These are phyloP conservation scores for Phengaris arion DNA, from an alignment of 2,888 invertebrate species.

Conservation along the genomic window DNA sequence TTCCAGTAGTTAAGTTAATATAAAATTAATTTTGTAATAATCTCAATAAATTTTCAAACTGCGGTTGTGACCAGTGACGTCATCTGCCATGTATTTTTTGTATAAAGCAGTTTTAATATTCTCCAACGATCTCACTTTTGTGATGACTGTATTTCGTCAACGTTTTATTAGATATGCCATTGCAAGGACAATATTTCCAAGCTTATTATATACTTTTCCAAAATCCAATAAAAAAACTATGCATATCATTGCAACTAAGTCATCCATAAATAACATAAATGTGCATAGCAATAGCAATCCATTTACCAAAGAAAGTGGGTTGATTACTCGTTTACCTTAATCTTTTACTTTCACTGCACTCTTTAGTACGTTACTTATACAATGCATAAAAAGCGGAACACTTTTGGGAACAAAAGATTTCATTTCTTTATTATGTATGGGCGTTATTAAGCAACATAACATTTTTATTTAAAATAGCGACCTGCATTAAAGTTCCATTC, in stretches of 20 bases:
- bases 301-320: conserved; percentile 38
- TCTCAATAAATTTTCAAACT: no score
- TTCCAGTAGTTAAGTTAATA: no score
- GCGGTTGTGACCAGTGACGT: no score
- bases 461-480: not conserved
- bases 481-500: not conserved
- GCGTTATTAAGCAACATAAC: conserved; percentile 7
- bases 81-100: no score
- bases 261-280: not conserved
- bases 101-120: no score
- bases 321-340: conserved; percentile 38
- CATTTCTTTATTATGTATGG: not conserved
- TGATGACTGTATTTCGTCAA: no score
- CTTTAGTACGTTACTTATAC: conserved; percentile 21
- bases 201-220: no score
- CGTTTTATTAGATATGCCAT: no score
- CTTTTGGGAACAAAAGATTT: conserved; percentile 15
- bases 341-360: conserved; percentile 37
- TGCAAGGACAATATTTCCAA: no score
- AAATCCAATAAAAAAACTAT: no score
- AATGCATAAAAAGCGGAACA: conserved; percentile 23
- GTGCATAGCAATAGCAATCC: conserved; percentile 14
- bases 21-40: no score
- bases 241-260: not conserved
- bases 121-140: no score